Conservation (phyloP, 2,113 vertebrate species). For the Mesocricetus auratus region DNA sequence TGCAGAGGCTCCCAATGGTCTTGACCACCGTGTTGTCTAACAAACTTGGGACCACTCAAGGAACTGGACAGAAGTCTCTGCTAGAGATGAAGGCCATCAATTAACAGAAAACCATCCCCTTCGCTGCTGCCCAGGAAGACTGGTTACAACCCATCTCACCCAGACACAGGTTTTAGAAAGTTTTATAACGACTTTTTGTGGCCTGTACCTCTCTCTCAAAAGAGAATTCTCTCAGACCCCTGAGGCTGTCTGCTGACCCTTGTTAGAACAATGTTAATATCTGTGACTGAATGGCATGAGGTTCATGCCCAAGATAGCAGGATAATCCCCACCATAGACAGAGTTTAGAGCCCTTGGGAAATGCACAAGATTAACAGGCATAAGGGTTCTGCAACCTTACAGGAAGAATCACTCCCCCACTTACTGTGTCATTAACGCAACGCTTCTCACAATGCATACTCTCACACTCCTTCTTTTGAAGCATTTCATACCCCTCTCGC, state of each 20-base stretch:
- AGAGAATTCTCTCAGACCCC: constrained; percentile 1
- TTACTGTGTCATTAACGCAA: neutral
- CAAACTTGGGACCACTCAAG: neutral
- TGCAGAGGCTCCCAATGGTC: neutral
- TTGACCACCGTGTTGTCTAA: neutral
- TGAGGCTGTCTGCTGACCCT: neutral
- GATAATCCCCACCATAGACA: neutral
- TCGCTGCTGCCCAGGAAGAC: neutral
- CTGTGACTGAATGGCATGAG: neutral
- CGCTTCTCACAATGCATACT: neutral
- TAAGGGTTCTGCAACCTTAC: neutral
- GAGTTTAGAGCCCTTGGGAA: neutral
- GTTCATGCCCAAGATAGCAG: neutral
- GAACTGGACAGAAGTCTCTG: neutral
- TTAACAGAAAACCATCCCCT: neutral
- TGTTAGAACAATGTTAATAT: neutral
- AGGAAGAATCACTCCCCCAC: neutral
- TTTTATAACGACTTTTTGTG: neutral
- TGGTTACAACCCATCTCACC: neutral
- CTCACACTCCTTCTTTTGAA: neutral
- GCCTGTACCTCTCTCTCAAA: neutral
- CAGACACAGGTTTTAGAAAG: neutral
- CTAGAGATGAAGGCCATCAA: neutral
- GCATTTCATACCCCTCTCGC: too few species aligned
- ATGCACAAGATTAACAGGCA: neutral